These are phyloP conservation scores for Lacanobia oleracea DNA, from an alignment of 2,888 invertebrate species.

Conservation along the genomic window DNA sequence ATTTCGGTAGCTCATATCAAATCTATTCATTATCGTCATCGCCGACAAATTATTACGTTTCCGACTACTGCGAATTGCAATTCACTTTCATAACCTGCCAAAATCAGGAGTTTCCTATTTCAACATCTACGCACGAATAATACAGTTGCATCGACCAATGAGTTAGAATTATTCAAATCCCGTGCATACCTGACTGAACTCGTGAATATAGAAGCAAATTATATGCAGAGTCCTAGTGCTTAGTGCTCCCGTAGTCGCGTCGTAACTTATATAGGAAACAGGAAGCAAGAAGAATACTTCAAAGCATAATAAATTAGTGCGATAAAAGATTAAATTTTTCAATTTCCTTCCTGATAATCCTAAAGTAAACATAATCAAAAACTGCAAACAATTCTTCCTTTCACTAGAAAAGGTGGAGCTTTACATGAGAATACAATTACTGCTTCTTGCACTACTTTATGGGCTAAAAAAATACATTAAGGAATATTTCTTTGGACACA, in stretches of 20 bases:
- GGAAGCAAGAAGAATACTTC: slow-evolving; percentile 18
- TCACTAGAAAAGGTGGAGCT: neutral
- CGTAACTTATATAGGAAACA: slow-evolving; percentile 10
- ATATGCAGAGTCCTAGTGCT: neutral
- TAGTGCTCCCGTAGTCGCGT: neutral
- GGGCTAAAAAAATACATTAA: slow-evolving; percentile 2
- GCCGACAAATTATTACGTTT: neutral
- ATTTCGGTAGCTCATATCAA: neutral
- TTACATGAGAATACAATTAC: neutral
- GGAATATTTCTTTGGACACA: neutral
- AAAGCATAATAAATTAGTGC: slow-evolving; percentile 6
- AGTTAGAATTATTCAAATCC: slow-evolving; percentile 30
- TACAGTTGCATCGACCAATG: neutral
- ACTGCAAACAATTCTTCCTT: neutral
- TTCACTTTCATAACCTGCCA: neutral
- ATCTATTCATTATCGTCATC: neutral
- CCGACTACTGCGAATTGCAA: no score
- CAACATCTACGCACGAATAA: slow-evolving; percentile 1
- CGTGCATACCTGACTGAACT: neutral
- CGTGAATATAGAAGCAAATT: slow-evolving; percentile 19
- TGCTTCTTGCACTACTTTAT: neutral
- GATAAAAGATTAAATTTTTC: neutral
- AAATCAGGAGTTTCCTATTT: neutral
- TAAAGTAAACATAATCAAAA: neutral
- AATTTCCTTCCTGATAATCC: slow-evolving; percentile 18